These are phyloP conservation scores for Catharus minimus DNA, from an alignment of 2,113 vertebrate genomes.

Conservation along the genomic window DNA sequence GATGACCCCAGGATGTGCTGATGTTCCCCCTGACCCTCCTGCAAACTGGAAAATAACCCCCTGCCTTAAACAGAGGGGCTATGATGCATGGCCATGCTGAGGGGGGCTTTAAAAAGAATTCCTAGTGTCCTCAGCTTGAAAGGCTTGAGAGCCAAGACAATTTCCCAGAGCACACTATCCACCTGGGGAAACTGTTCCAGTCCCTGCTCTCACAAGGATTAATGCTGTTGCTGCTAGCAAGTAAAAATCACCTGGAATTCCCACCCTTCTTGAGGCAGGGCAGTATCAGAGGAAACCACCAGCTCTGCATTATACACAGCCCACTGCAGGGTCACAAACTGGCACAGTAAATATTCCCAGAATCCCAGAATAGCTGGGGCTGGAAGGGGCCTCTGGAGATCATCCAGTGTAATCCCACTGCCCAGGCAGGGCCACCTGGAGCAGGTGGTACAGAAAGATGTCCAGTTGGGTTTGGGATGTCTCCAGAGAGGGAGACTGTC, in stretches of 20 bases:
- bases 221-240: background rate
- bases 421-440: background rate
- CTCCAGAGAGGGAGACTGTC: background rate
- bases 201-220: background rate
- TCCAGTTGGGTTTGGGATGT: background rate
- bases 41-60: background rate
- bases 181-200: background rate
- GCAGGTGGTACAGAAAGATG: accelerated
- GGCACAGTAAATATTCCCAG: background rate
- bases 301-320: background rate
- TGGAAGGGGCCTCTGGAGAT: background rate
- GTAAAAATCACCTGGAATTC: background rate
- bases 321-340: background rate
- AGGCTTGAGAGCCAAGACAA: background rate
- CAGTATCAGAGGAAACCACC: background rate
- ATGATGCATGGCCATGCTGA: no score
- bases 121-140: background rate
- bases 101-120: background rate
- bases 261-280: background rate
- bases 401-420: background rate
- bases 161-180: background rate
- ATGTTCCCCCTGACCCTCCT: background rate
- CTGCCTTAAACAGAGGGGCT: background rate
- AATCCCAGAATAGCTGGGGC: background rate
- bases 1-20: background rate